Conservation (phyloP, 2,113 vertebrate species). For the Ginglymostoma cirratum region DNA sequence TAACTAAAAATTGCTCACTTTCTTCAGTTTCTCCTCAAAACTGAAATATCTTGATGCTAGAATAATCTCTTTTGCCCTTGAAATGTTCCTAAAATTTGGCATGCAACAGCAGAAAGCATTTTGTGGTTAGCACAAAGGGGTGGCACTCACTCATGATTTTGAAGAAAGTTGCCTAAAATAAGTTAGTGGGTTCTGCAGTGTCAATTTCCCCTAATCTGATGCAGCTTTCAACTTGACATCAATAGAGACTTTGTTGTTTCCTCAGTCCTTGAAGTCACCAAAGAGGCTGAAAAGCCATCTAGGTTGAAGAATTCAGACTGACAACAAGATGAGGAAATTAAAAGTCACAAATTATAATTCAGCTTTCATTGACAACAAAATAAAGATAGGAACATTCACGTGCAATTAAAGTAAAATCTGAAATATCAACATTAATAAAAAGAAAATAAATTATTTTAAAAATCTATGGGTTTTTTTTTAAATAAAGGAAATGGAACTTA, state of each 20-base stretch:
- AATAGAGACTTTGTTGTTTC: too few species aligned
- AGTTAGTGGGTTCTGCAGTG: neutral
- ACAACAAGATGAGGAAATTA: neutral
- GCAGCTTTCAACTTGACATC: too few species aligned
- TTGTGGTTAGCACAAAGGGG: neutral
- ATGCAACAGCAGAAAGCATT: neutral
- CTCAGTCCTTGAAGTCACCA: neutral
- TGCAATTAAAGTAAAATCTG: neutral
- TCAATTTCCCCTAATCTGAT: neutral
- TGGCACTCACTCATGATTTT: neutral
- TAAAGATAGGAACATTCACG: neutral
- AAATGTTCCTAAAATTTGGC: neutral
- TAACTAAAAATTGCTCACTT: neutral
- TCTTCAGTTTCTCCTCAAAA: neutral
- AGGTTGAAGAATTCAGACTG: neutral
- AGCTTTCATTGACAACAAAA: neutral
- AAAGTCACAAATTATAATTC: neutral
- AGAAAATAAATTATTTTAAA: neutral
- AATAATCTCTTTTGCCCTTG: neutral
- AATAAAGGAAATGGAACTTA: neutral
- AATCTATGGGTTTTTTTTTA: neutral
- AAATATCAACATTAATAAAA: neutral
- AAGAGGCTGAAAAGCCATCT: neutral
- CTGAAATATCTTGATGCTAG: neutral
- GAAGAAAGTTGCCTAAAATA: neutral